Conservation (phyloP, 2,113 vertebrate genomes). For the Mustela nigripes region DNA sequence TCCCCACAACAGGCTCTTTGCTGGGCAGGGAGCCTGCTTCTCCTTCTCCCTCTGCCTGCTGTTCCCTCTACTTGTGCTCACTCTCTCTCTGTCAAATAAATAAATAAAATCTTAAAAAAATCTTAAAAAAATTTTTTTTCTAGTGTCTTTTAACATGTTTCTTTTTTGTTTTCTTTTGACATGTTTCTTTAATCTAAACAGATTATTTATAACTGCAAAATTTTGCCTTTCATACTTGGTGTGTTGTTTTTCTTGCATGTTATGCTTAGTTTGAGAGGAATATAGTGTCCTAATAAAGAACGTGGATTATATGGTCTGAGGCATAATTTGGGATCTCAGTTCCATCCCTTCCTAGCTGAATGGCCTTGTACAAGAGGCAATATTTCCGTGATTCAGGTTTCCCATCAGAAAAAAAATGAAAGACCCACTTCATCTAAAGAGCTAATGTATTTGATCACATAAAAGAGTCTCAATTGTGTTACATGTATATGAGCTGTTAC, state of each 20-base stretch:
- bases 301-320: neutral
- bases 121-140: neutral
- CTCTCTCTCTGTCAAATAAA: too few species aligned
- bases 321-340: neutral
- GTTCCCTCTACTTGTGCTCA: too few species aligned
- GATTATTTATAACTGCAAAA: neutral
- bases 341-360: neutral
- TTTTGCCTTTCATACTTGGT: constrained; percentile 10
- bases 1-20: too few species aligned
- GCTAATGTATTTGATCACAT: neutral
- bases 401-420: neutral
- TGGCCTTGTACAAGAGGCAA: neutral
- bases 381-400: neutral
- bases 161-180: neutral
- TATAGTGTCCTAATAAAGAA: neutral
- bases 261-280: neutral
- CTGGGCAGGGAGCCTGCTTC: too few species aligned
- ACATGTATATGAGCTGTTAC: neutral
- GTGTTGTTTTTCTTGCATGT: neutral
- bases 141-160: neutral
- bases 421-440: neutral
- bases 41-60: too few species aligned
- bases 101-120: too few species aligned
- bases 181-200: neutral
- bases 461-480: neutral